phyloP scores from a whole-genome alignment of 2,113 vertebrate genomes.

The Gorilla gorilla region DNA sequence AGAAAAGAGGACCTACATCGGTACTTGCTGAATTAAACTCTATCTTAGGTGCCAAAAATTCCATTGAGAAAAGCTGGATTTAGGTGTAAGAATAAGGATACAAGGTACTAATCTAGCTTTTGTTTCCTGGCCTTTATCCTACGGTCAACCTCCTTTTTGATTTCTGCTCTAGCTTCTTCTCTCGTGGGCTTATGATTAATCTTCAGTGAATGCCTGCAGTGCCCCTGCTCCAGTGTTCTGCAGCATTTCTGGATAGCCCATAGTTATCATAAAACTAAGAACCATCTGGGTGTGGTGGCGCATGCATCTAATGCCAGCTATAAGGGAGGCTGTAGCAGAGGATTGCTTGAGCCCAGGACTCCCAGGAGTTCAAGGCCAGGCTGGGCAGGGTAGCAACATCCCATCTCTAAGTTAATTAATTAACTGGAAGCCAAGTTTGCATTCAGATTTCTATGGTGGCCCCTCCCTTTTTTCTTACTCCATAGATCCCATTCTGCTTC shows the following conservation, averaged over 20 bases:
- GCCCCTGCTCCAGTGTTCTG: not conserved
- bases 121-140: not conserved
- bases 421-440: not conserved
- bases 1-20: not conserved
- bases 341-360: not conserved
- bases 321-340: not conserved
- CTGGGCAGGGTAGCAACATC: not conserved
- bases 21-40: not conserved
- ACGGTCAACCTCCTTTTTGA: not conserved
- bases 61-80: not conserved
- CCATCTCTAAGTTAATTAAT: not conserved
- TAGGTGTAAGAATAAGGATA: not conserved
- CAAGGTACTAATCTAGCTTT: not conserved
- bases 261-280: not conserved
- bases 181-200: not conserved
- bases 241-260: not conserved
- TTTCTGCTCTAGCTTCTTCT: not conserved
- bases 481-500: not conserved
- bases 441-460: not conserved
- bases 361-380: not conserved
- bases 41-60: not conserved
- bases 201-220: not conserved
- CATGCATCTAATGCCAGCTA: not conserved
- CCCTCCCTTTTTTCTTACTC: not conserved
- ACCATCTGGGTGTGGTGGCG: not conserved